Percentiles rank a stretch among this genome's conserved stretches.
Conservation (phyloP, 1,140 invertebrate genomes). For the Thaumetopoea pityocampa region DNA sequence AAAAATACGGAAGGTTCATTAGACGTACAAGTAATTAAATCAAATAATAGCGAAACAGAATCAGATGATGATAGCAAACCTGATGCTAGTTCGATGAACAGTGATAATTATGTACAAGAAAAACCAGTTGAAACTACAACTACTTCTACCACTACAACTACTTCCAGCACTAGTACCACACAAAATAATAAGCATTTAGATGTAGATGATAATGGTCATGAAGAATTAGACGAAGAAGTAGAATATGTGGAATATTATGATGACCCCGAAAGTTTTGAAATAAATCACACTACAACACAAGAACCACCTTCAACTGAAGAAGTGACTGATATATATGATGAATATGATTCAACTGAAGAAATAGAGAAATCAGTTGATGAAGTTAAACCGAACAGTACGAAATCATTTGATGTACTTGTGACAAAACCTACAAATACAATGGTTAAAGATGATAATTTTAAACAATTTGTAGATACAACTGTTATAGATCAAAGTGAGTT, state of each 20-base stretch:
- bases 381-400: constrained; percentile 35
- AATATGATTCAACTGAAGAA: constrained; percentile 63
- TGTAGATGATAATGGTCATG: constrained; percentile 34
- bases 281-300: constrained; percentile 43
- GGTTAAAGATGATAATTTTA: constrained; percentile 76
- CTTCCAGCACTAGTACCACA: constrained; percentile 17
- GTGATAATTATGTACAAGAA: constrained; percentile 46
- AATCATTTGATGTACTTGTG: constrained; percentile 70
- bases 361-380: constrained; percentile 38
- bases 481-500: constrained; percentile 64
- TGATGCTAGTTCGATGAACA: constrained; percentile 58
- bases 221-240: constrained; percentile 43
- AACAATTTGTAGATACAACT: constrained; percentile 74
- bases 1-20: constrained; percentile 69
- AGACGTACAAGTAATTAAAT: constrained; percentile 76
- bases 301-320: constrained; percentile 35
- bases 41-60: constrained; percentile 39
- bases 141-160: constrained; percentile 25
- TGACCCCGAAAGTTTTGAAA: constrained; percentile 41
- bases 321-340: constrained; percentile 60
- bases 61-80: constrained; percentile 49
- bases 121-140: constrained; percentile 24
- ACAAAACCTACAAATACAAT: constrained; percentile 71
- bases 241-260: constrained; percentile 70
- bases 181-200: constrained; percentile 25